These are phyloP conservation scores for Papilio glaucus DNA, from an alignment of 1,140 invertebrate genomes.

Conservation along the genomic window DNA sequence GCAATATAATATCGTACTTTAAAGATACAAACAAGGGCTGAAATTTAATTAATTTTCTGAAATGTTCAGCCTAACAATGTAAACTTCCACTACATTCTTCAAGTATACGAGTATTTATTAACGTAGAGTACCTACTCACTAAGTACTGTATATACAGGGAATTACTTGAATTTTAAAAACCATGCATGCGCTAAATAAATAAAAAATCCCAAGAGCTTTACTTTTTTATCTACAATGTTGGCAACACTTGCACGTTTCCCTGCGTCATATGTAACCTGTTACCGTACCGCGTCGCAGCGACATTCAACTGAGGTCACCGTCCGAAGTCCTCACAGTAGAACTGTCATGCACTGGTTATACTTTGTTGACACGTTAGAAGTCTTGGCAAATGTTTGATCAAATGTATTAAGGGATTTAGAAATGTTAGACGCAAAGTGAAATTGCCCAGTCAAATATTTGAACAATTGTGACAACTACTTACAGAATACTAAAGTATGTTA, in stretches of 20 bases:
- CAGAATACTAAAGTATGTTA: background rate
- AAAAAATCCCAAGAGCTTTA: background rate
- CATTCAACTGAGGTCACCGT: slow-evolving; percentile 10
- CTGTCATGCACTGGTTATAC: background rate
- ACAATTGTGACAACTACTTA: slow-evolving; percentile 18
- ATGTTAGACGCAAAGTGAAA: background rate
- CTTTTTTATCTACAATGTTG: background rate
- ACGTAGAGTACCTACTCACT: no score
- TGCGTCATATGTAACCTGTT: slow-evolving; percentile 18
- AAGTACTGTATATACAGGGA: no score
- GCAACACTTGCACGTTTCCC: background rate
- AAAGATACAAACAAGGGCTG: no score
- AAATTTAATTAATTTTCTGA: no score
- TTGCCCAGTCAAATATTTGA: background rate
- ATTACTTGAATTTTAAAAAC: no score
- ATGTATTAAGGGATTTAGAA: slow-evolving; percentile 17
- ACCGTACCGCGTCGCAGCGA: background rate
- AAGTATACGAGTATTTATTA: no score
- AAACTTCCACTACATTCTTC: no score
- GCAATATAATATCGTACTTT: no score
- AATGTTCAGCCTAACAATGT: no score
- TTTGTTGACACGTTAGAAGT: background rate
- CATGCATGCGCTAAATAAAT: background rate
- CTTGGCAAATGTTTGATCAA: slow-evolving; percentile 15
- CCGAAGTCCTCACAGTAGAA: background rate